phyloP scores from a whole-genome alignment of 2,113 vertebrate species.

The Columba livia region DNA sequence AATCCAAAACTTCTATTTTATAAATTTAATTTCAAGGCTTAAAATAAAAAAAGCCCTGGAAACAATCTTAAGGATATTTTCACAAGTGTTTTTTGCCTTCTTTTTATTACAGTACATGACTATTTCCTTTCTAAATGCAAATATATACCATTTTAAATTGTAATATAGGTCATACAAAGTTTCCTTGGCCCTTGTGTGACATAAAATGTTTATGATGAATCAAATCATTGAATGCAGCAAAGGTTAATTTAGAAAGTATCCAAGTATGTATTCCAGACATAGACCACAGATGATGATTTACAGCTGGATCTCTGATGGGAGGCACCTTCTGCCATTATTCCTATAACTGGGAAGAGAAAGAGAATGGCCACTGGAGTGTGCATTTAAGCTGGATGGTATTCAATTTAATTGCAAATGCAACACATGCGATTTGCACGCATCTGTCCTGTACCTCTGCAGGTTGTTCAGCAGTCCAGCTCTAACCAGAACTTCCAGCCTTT shows the following conservation, averaged over 20 bases:
- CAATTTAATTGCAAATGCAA: not conserved
- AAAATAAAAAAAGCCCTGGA: not conserved
- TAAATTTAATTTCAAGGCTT: not conserved
- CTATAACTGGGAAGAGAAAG: not conserved
- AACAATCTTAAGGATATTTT: not conserved
- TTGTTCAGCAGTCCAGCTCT: not conserved
- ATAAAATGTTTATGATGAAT: not conserved
- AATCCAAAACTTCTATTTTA: not conserved
- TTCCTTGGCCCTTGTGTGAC: not conserved
- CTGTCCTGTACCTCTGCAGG: not conserved
- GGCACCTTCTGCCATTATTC: not conserved
- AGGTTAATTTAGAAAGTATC: not conserved
- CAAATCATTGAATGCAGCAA: not conserved
- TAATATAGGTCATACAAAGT: not conserved
- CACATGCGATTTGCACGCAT: not conserved
- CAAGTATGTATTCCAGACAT: not conserved
- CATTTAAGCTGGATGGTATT: not conserved
- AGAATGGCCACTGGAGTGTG: not conserved
- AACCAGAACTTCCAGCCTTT: not conserved
- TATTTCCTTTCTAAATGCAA: not conserved
- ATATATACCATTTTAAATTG: not conserved
- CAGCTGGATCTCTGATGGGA: not conserved
- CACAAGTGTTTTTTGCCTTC: not conserved
- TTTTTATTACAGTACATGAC: not conserved
- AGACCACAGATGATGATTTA: not conserved